Conservation (phyloP, 2,113 vertebrate species). For the Amazona vittata region DNA sequence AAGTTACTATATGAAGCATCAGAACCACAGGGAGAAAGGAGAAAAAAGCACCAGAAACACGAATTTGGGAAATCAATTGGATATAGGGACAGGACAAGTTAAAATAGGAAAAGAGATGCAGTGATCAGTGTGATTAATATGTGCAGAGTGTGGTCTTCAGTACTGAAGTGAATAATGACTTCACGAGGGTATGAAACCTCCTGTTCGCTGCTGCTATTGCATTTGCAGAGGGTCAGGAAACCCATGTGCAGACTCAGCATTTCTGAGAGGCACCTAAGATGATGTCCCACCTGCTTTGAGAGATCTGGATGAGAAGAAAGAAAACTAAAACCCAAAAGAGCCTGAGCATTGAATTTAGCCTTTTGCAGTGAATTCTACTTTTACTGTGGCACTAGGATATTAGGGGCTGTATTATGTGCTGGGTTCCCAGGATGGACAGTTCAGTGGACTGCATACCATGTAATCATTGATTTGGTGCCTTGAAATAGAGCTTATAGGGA, state of each 20-base stretch:
- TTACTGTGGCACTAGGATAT: background rate
- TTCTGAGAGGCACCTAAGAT: background rate
- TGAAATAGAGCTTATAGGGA: slow-evolving; percentile 21
- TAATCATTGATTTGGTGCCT: background rate
- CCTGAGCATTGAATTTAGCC: background rate
- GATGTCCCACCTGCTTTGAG: background rate
- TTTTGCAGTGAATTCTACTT: background rate
- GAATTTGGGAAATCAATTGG: background rate
- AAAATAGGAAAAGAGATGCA: background rate
- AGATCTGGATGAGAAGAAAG: background rate
- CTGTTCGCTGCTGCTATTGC: background rate
- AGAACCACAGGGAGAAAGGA: background rate
- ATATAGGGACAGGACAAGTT: background rate
- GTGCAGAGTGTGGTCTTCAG: background rate
- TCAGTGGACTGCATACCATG: background rate
- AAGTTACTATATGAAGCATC: background rate
- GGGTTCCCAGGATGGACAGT: background rate
- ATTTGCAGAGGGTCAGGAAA: background rate
- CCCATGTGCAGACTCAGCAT: background rate
- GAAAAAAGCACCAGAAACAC: background rate
- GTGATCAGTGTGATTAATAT: background rate
- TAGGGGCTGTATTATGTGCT: background rate
- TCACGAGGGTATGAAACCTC: background rate
- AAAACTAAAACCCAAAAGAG: background rate
- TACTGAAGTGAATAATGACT: slow-evolving; percentile 8